Percentiles rank a stretch among this genome's conserved stretches.
Evolutionary conservation across 2,797 vertebrate species (phyloP).

Genomic region (Selene dorsalis): DNA sequence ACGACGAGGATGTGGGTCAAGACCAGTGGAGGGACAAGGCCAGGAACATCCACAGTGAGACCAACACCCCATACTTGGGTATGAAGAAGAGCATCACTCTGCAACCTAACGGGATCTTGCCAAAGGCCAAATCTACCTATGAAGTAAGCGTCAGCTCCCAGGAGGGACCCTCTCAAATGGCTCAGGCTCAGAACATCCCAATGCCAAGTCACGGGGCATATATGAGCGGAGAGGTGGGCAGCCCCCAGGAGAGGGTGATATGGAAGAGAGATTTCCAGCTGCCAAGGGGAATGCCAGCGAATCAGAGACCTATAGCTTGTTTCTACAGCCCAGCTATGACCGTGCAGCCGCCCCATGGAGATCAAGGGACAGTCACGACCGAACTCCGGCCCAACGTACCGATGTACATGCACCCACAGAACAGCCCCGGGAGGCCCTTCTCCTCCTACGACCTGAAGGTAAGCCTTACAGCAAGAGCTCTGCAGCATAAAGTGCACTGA

Average conservation of each 20-base stretch:
- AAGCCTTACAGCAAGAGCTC: conserved; percentile 49
- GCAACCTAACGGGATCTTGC: conserved; percentile 90
- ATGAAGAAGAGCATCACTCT: conserved; percentile 84
- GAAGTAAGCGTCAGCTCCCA: conserved; percentile 85
- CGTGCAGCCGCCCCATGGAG: conserved; percentile 79
- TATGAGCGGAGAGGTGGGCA: conserved; percentile 74
- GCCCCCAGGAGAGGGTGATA: conserved; percentile 82
- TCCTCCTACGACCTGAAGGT: conserved; percentile 92
- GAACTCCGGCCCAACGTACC: conserved; percentile 85
- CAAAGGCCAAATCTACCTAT: conserved; percentile 90
- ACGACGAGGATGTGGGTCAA: conserved; percentile 79
- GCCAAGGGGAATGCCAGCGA: conserved; percentile 79
- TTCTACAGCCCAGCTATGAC: conserved; percentile 83
- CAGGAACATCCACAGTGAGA: conserved; percentile 88
- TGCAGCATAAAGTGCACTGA: conserved; percentile 23
- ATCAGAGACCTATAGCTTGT: conserved; percentile 89
- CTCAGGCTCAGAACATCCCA: conserved; percentile 75
- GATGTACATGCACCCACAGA: conserved; percentile 88
- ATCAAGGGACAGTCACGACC: conserved; percentile 61
- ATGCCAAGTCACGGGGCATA: conserved; percentile 75
- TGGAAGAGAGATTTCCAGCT: conserved; percentile 84
- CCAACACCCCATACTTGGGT: conserved; percentile 89
- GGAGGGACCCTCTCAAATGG: conserved; percentile 69
- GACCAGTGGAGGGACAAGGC: conserved; percentile 87
- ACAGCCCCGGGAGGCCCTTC: conserved; percentile 87